Evolutionary conservation across 1,140 invertebrate species (phyloP).

Genomic region (Pomacea maculata): DNA sequence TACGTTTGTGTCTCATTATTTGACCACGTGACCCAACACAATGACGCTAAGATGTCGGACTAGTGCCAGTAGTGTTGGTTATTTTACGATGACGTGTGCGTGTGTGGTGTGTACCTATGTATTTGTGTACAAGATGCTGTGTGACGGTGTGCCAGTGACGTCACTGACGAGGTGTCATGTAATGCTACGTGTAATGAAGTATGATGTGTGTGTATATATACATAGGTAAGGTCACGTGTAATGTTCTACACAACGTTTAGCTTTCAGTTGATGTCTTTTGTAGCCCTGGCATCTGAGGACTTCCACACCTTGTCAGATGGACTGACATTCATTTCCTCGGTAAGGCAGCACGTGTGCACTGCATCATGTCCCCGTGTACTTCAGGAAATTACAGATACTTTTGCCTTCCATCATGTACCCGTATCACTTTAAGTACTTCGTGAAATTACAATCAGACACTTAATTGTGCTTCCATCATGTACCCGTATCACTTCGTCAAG

Average conservation of each 20-base stretch:
- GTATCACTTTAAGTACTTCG: neutral
- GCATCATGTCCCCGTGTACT: neutral
- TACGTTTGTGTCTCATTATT: neutral
- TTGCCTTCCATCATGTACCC: no score
- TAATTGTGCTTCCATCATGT: no score
- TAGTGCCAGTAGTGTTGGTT: no score
- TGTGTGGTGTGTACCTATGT: no score
- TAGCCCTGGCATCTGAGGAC: conserved; percentile 45
- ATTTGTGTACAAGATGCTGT: no score
- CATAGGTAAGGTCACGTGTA: neutral
- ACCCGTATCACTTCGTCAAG: no score
- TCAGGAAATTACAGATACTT: no score
- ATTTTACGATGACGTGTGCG: no score
- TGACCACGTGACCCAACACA: neutral
- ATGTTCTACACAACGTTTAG: neutral
- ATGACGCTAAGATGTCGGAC: neutral
- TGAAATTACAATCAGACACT: neutral
- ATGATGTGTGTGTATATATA: neutral
- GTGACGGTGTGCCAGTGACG: no score
- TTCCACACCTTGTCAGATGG: conserved; percentile 44
- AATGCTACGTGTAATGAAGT: no score
- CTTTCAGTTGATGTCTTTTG: conserved; percentile 4
- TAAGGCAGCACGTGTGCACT: conserved; percentile 20
- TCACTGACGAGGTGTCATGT: no score
- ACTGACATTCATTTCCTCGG: conserved; percentile 43